phyloP scores from a whole-genome alignment of 2,797 vertebrate species.

The Hoplostethus mediterraneus region DNA sequence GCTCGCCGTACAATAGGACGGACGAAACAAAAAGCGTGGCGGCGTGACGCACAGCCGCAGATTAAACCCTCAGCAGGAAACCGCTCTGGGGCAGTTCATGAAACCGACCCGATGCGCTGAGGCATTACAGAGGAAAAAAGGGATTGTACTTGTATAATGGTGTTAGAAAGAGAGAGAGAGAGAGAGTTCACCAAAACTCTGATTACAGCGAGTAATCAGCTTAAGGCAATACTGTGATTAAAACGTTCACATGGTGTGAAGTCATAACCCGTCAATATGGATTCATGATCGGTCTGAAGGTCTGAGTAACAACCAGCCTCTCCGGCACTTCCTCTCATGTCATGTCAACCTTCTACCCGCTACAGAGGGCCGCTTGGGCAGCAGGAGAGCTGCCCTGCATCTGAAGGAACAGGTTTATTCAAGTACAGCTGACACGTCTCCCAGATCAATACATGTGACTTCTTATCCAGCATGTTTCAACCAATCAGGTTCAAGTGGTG shows the following conservation, averaged over 20 bases:
- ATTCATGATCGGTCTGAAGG: not conserved
- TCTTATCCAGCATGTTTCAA: constrained; percentile 1
- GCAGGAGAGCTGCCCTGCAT: not conserved
- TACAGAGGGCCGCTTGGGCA: not conserved
- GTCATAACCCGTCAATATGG: constrained; percentile 4
- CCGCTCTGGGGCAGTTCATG: not conserved
- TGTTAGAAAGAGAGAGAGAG: not conserved
- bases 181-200: not conserved
- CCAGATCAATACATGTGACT: constrained; percentile 44
- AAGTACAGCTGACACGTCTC: constrained; percentile 27
- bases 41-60: not conserved
- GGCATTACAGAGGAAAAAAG: constrained; percentile 1
- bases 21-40: not conserved
- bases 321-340: not conserved
- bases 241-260: not conserved
- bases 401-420: constrained; percentile 3
- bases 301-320: constrained; percentile 11
- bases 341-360: too few species aligned
- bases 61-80: constrained; percentile 25
- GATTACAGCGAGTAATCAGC: not conserved
- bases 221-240: constrained; percentile 3
- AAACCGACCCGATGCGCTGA: constrained; percentile 25
- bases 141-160: not conserved
- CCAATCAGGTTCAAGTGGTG: not conserved
- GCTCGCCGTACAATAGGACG: constrained; percentile 14